These are phyloP conservation scores for Antechinus flavipes DNA, from an alignment of 2,113 vertebrate genomes.

Conservation along the genomic window DNA sequence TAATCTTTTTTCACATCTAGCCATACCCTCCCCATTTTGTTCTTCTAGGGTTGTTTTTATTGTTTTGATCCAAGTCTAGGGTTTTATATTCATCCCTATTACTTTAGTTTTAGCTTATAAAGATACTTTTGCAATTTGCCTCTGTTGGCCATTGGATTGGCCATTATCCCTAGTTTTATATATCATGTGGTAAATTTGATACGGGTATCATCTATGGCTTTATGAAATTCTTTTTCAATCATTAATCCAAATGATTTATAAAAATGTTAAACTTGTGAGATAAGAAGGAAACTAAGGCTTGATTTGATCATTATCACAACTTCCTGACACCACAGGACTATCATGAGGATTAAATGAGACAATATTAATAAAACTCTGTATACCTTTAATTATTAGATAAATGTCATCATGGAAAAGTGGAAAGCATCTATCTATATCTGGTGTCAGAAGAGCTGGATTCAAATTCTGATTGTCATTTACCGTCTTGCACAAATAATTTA, in stretches of 20 bases:
- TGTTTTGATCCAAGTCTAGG: background rate
- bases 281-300: constrained; percentile 25
- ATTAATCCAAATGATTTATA: constrained; percentile 12
- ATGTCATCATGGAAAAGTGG: background rate
- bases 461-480: background rate
- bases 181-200: background rate
- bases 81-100: background rate
- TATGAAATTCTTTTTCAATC: background rate
- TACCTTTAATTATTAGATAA: background rate
- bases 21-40: background rate
- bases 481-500: background rate
- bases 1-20: background rate
- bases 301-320: background rate
- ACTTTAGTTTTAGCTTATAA: background rate
- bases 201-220: background rate
- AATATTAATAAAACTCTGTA: background rate
- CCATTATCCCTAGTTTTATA: background rate
- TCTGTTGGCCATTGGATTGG: background rate
- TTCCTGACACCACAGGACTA: background rate
- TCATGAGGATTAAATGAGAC: background rate
- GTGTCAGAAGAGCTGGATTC: background rate
- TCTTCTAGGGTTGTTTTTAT: background rate
- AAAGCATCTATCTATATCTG: background rate
- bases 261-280: background rate
- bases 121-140: background rate